Evolutionary conservation across 2,797 vertebrate species (phyloP).

Genomic region (Macrochelys suwanniensis): DNA sequence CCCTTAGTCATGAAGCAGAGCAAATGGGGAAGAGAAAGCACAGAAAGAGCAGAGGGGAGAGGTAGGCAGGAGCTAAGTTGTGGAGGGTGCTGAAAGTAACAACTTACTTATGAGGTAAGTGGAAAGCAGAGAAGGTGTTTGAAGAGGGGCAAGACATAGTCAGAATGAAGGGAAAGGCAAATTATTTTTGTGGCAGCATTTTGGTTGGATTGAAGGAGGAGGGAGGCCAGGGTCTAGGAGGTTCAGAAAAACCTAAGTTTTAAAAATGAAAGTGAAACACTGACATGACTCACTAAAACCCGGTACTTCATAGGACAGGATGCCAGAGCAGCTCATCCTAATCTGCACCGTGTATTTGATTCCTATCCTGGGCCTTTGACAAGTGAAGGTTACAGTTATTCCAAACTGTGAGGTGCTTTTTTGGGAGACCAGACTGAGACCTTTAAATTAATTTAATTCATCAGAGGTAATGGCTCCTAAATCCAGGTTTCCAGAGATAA

Average conservation of each 20-base stretch:
- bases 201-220: not conserved
- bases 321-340: not conserved
- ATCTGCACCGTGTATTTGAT: not conserved
- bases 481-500: not conserved
- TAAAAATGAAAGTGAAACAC: not conserved
- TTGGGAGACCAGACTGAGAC: not conserved
- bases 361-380: not conserved
- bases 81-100: not conserved
- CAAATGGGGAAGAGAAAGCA: not conserved
- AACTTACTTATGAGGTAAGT: not conserved
- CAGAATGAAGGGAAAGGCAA: not conserved
- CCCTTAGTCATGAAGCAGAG: not conserved
- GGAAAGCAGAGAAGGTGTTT: not conserved
- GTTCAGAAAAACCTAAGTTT: not conserved
- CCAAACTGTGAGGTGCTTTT: not conserved
- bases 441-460: not conserved
- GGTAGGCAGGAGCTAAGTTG: not conserved
- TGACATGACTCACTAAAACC: not conserved
- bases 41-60: not conserved
- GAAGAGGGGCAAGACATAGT: not conserved
- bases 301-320: not conserved
- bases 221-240: not conserved
- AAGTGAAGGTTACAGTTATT: not conserved
- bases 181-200: not conserved
- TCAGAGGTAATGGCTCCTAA: accelerated